Conservation (phyloP, 30 jellyfish, hydroid and myxozoan genomes). For the Cassiopea andromeda region DNA sequence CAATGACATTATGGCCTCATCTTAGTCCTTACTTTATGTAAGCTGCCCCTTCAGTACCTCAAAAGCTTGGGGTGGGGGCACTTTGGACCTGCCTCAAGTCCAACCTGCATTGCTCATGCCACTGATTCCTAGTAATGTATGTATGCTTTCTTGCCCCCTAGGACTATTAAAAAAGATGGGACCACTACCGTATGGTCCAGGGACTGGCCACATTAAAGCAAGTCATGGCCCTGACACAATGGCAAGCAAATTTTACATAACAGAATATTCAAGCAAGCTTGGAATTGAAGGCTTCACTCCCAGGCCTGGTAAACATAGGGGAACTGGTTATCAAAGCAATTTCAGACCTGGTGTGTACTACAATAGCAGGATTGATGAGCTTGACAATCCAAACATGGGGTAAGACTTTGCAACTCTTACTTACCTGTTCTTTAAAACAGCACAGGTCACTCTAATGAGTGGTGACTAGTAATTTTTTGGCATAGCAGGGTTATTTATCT, state of each 20-base stretch:
- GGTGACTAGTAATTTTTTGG: too few relatives aligned
- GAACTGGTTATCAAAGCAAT: slow-evolving; percentile 84
- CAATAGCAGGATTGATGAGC: slow-evolving; percentile 74
- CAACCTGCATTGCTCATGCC: background rate
- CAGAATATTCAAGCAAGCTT: slow-evolving; percentile 70
- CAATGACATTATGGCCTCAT: too few relatives aligned
- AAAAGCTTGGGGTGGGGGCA: too few relatives aligned
- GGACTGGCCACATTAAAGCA: slow-evolving; percentile 61
- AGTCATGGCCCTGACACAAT: slow-evolving; percentile 72
- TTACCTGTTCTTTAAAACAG: too few relatives aligned
- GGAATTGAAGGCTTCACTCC: slow-evolving; percentile 72
- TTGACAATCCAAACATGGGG: slow-evolving; percentile 83
- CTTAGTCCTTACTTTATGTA: too few relatives aligned
- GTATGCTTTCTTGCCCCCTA: too few relatives aligned
- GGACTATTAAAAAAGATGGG: slow-evolving; percentile 36
- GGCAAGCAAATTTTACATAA: slow-evolving; percentile 56
- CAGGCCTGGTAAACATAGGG: slow-evolving; percentile 71
- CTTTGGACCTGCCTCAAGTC: too few relatives aligned
- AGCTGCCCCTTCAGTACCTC: too few relatives aligned
- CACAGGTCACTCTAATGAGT: too few relatives aligned
- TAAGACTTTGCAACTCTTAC: background rate
- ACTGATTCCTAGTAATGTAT: too few relatives aligned
- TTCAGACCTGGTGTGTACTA: slow-evolving; percentile 81
- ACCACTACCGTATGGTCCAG: slow-evolving; percentile 77
- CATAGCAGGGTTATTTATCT: too few relatives aligned